phyloP scores from a whole-genome alignment of 2,113 vertebrate species.

The Gyps fulvus region DNA sequence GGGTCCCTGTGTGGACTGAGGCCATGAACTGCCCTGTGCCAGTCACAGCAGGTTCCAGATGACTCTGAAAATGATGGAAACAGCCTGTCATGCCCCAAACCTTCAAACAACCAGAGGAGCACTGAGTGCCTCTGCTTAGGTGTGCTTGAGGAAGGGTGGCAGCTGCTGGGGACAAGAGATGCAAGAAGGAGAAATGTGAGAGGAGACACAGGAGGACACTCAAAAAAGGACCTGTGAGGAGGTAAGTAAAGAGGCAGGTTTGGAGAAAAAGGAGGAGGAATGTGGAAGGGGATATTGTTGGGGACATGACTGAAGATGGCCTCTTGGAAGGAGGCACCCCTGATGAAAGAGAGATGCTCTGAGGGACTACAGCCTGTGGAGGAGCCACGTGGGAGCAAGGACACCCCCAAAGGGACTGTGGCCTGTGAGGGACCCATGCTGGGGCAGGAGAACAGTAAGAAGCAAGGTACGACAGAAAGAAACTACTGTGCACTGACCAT shows the following conservation, averaged over 20 bases:
- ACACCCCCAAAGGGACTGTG: neutral
- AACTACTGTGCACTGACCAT: neutral
- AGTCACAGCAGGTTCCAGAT: neutral
- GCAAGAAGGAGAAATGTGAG: neutral
- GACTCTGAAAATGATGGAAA: neutral
- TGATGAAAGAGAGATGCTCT: neutral
- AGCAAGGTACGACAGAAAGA: neutral
- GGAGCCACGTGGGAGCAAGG: neutral
- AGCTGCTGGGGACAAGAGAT: neutral
- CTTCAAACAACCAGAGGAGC: neutral
- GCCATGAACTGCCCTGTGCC: neutral
- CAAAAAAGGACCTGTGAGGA: neutral
- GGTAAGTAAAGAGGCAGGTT: neutral
- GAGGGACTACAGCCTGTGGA: neutral
- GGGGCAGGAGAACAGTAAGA: neutral
- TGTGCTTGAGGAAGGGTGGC: neutral
- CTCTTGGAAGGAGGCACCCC: neutral
- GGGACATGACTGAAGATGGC: neutral
- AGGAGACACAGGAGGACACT: neutral
- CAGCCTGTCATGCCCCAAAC: rapidly evolving
- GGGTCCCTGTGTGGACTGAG: neutral
- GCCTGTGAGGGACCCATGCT: neutral
- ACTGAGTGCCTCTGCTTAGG: neutral
- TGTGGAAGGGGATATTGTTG: neutral
- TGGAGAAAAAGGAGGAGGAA: neutral